phyloP scores from a whole-genome alignment of 2,888 invertebrate genomes.

The Ischnura elegans region DNA sequence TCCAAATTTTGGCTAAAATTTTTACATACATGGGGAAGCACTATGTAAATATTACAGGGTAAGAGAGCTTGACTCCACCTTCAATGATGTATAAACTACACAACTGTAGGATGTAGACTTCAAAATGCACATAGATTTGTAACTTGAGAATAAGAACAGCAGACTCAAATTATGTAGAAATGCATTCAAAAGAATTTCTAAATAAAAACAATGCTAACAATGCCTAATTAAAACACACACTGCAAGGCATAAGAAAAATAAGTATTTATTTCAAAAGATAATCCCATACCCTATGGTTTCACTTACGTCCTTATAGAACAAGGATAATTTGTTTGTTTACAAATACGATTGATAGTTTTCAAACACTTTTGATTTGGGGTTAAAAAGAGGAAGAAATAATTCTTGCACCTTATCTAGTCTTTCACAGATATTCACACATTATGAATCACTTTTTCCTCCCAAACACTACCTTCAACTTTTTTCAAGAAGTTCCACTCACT shows the following conservation, averaged over 20 bases:
- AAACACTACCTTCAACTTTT: slow-evolving; percentile 2
- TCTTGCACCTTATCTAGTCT: slow-evolving; percentile 40
- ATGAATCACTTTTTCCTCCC: slow-evolving; percentile 1
- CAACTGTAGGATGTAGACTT: background rate
- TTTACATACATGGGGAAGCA: slow-evolving; percentile 27
- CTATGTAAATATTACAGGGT: background rate
- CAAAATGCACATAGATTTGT: slow-evolving; percentile 25
- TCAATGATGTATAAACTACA: background rate
- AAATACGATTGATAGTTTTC: background rate
- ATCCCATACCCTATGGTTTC: slow-evolving; percentile 45
- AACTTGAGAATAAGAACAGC: slow-evolving; percentile 3
- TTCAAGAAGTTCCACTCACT: background rate
- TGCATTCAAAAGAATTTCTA: slow-evolving; percentile 16
- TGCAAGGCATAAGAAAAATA: background rate
- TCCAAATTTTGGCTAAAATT: background rate
- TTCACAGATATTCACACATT: background rate
- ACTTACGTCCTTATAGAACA: slow-evolving; percentile 29
- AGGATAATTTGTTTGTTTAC: slow-evolving; percentile 26
- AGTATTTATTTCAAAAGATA: slow-evolving; percentile 3
- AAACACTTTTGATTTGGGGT: slow-evolving; percentile 39
- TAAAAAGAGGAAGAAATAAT: slow-evolving; percentile 42
- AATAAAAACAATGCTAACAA: slow-evolving; percentile 25
- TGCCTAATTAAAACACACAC: slow-evolving; percentile 45
- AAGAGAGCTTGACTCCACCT: slow-evolving; percentile 20
- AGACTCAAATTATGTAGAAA: slow-evolving; percentile 25